phyloP scores from a whole-genome alignment of 2,113 vertebrate genomes.

The Tamias sibiricus region DNA sequence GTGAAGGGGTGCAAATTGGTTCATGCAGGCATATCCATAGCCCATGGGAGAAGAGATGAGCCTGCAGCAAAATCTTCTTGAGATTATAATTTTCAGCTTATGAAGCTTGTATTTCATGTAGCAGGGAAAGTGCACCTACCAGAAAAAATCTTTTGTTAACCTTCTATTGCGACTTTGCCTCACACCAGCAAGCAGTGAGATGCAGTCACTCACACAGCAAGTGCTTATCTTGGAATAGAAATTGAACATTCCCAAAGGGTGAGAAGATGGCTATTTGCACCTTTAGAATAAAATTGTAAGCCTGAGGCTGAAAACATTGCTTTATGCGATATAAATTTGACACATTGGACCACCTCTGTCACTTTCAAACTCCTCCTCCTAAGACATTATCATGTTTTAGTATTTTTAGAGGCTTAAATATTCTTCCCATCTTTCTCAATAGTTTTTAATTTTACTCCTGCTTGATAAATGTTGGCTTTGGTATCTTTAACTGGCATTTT shows the following conservation, averaged over 20 bases:
- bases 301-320: constrained; percentile 58
- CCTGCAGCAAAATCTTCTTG: constrained; percentile 64
- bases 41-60: constrained; percentile 60
- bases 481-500: constrained; percentile 23
- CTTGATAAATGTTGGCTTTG: constrained; percentile 19
- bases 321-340: constrained; percentile 43
- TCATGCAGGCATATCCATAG: constrained; percentile 40
- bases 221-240: constrained; percentile 71
- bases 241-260: constrained; percentile 78
- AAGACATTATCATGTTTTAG: background rate
- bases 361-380: background rate
- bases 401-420: constrained; percentile 26
- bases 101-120: constrained; percentile 63
- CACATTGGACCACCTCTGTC: constrained; percentile 27
- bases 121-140: constrained; percentile 55
- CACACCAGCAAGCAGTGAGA: constrained; percentile 60
- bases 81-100: constrained; percentile 61
- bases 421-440: background rate
- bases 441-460: background rate
- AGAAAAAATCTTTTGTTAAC: constrained; percentile 71
- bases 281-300: constrained; percentile 74
- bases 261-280: constrained; percentile 79
- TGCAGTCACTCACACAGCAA: constrained; percentile 65
- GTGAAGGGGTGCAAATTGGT: constrained; percentile 74
- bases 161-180: constrained; percentile 43